Conservation (phyloP, 2,888 invertebrate species). For the Leptopilina drosophilae region DNA sequence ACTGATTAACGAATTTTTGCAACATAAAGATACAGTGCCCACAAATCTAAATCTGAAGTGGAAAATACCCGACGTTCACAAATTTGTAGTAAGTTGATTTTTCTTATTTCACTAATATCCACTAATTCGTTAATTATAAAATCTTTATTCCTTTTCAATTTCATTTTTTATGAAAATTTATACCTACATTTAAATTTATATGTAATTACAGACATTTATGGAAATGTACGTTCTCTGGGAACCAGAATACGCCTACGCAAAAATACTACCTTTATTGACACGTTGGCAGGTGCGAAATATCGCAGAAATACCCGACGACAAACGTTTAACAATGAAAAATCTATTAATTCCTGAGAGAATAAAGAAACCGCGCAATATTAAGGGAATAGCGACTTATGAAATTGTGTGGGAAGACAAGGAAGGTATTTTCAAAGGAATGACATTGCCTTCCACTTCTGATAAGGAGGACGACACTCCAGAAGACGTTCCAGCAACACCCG, state of each 20-base stretch:
- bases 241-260: constrained; percentile 86
- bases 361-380: constrained; percentile 79
- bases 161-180: constrained; percentile 16
- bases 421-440: constrained; percentile 80
- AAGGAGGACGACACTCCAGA: constrained; percentile 67
- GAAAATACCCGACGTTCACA: constrained; percentile 83
- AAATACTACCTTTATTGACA: constrained; percentile 86
- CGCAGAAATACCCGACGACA: constrained; percentile 57
- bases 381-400: constrained; percentile 84
- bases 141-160: constrained; percentile 22
- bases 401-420: constrained; percentile 84
- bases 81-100: constrained; percentile 82
- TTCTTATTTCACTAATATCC: constrained; percentile 3
- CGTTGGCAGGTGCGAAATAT: constrained; percentile 85
- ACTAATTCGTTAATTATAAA: constrained; percentile 4
- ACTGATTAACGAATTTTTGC: constrained; percentile 86
- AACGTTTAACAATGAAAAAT: constrained; percentile 58
- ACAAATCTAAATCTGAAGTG: constrained; percentile 79
- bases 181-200: constrained; percentile 35
- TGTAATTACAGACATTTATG: constrained; percentile 81
- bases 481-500: constrained; percentile 77
- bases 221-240: constrained; percentile 85
- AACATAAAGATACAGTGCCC: constrained; percentile 79
- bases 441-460: constrained; percentile 65
- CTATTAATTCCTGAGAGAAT: constrained; percentile 75